Base-by-base conservation (phyloP, 2,797 vertebrate species). In the Poecilia wingei region DNA sequence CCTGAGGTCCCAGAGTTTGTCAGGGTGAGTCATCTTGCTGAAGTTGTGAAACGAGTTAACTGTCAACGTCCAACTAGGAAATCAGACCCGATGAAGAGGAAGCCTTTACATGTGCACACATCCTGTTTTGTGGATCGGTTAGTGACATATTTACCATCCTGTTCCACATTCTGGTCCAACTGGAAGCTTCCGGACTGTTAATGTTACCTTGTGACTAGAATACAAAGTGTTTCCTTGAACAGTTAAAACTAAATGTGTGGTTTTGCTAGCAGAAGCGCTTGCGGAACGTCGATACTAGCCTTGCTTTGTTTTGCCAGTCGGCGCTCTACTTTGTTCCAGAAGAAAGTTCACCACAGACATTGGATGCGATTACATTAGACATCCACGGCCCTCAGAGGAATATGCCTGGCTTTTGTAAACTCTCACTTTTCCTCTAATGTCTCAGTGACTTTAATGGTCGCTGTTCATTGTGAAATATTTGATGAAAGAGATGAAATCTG, bases 21-120 rank as follows among this genome's bases (percentile, higher is more conserved):
- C 51, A 49, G 66, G 47, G 43, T 83, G 72, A 88, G 18, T 87
- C 81, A 74, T 80, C n/a, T 45, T 61, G 31, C 76, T 83, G 76
- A 80, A 75, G 81, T 89, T 84, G 82, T 82, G 83, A 86, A 89
- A 89, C 45, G 13, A 55, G 64, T 78, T 31, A 74, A 81, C 64
- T 79, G 76, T 85, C 46, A 76, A 64, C 12, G 5, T 79, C 72
- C 47, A 46, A 57, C 46, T 22, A 3, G 3, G 43, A 78, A 79
- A 64, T 53, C 6, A 13, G 25, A 51, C 12, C 10, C n/a, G 51
- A 73, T 41, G 25, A 57, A 83, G 70, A 68, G 82, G 78, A 81
- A 82, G 72, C 69, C 51, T 79, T 49, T 61, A 75, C 9, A 75
- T 78, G 83, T 80, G 55, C 57, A n/a, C n/a, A 70, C 41, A 33